Percentiles rank a stretch among this genome's conserved stretches.
Conservation (phyloP, 2,888 invertebrate genomes). For the Trichogramma dendrolimi region DNA sequence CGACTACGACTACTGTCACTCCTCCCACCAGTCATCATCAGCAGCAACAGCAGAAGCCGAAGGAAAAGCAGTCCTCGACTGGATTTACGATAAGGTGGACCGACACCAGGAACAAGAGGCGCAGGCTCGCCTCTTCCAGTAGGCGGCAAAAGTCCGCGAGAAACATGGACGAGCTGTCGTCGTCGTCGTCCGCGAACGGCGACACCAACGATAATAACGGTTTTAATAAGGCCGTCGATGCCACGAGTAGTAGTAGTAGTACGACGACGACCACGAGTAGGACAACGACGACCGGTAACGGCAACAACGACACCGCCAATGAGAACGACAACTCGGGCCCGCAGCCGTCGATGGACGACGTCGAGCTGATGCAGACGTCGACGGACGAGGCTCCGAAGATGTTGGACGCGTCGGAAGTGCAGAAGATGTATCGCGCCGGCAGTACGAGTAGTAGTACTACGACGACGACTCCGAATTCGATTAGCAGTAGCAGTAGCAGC, state of each 20-base stretch:
- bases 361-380: too few species aligned
- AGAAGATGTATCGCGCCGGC: slow-evolving; percentile 44
- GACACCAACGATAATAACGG: background rate
- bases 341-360: background rate
- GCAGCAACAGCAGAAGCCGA: slow-evolving; percentile 7
- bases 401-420: slow-evolving; percentile 47
- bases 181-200: background rate
- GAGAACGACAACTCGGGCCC: background rate
- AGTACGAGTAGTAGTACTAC: slow-evolving; percentile 19
- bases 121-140: slow-evolving; percentile 22
- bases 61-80: slow-evolving; percentile 27
- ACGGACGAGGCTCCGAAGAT: slow-evolving; percentile 13
- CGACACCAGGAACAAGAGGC: slow-evolving; percentile 29
- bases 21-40: background rate
- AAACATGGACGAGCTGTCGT: slow-evolving; percentile 16
- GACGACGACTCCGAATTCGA: slow-evolving; percentile 24
- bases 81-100: slow-evolving; percentile 39
- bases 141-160: slow-evolving; percentile 21
- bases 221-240: too few species aligned
- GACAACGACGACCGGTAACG: slow-evolving; percentile 9
- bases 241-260: background rate
- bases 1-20: background rate
- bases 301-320: background rate
- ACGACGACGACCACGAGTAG: slow-evolving; percentile 17
- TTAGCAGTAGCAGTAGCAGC: slow-evolving; percentile 18